A percentile compares a stretch with the other conserved stretches of the same genome.
These are phyloP conservation scores for Rhabdomys dilectus DNA, from an alignment of 2,113 vertebrate genomes.

Conservation along the genomic window DNA sequence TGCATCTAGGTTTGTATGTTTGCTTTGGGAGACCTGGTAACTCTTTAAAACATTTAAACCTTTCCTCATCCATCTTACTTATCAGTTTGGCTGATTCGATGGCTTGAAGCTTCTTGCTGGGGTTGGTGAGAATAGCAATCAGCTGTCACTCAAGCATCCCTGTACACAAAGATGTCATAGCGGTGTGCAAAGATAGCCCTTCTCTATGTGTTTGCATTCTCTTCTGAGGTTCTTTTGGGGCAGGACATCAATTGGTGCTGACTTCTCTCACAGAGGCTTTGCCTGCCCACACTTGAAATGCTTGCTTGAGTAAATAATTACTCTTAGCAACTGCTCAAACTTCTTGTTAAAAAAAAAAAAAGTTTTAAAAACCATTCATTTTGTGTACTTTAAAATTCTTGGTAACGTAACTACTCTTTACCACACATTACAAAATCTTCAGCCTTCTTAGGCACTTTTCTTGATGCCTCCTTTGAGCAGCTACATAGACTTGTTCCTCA, in stretches of 20 bases:
- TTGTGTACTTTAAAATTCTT: neutral
- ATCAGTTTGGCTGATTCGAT: neutral
- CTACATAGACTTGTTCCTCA: neutral
- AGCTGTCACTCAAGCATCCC: neutral
- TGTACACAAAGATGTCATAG: neutral
- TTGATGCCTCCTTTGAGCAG: neutral
- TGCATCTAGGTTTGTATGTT: neutral
- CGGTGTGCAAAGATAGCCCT: neutral
- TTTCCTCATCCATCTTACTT: conserved; percentile 2
- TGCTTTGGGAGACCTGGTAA: conserved; percentile 16
- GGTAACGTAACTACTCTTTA: neutral
- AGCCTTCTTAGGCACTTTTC: neutral
- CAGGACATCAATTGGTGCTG: neutral
- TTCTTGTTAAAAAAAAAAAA: neutral
- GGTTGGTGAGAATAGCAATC: neutral
- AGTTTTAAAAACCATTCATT: neutral
- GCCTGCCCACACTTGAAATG: neutral
- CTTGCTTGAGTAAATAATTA: conserved; percentile 27
- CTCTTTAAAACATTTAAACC: neutral
- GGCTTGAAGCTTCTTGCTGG: conserved; percentile 9
- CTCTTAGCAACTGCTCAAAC: neutral
- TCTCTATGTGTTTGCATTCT: neutral
- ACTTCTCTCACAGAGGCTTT: neutral
- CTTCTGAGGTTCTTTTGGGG: neutral
- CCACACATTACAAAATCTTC: neutral